Percentiles rank a stretch among this genome's conserved stretches.
Conservation (phyloP, 2,888 invertebrate species). For the Apomyelois bistriatella region DNA sequence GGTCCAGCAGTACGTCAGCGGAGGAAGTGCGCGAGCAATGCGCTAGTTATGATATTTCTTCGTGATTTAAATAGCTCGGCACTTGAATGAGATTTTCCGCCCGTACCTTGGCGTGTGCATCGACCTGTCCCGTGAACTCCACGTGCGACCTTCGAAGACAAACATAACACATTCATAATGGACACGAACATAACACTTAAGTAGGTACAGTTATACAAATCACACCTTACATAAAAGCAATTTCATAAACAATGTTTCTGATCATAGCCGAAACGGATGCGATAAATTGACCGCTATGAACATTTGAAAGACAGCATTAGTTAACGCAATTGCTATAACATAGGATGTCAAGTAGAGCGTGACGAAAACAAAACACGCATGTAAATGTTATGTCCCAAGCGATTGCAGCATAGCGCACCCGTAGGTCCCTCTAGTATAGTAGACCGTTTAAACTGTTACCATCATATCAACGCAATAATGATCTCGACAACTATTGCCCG, state of each 20-base stretch:
- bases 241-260: slow-evolving; percentile 9
- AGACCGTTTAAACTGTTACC: slow-evolving; percentile 36
- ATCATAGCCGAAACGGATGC: slow-evolving; percentile 14
- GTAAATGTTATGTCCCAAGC: neutral
- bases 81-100: slow-evolving; percentile 72
- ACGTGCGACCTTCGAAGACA: slow-evolving; percentile 72
- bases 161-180: slow-evolving; percentile 50
- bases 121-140: slow-evolving; percentile 66
- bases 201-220: slow-evolving; percentile 32
- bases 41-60: slow-evolving; percentile 60
- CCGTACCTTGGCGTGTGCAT: slow-evolving; percentile 73
- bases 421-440: slow-evolving; percentile 14
- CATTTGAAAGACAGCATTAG: neutral
- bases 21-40: slow-evolving; percentile 66
- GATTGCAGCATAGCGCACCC: neutral
- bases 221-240: slow-evolving; percentile 8
- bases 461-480: slow-evolving; percentile 59
- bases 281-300: neutral
- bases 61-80: slow-evolving; percentile 71
- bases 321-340: neutral
- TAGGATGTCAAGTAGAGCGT: slow-evolving; percentile 19
- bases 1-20: slow-evolving; percentile 54
- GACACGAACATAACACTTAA: slow-evolving; percentile 47
- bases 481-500: slow-evolving; percentile 60
- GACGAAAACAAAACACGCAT: slow-evolving; percentile 18